These are phyloP conservation scores for Gadus chalcogrammus DNA, from an alignment of 2,113 vertebrate genomes.

Conservation along the genomic window DNA sequence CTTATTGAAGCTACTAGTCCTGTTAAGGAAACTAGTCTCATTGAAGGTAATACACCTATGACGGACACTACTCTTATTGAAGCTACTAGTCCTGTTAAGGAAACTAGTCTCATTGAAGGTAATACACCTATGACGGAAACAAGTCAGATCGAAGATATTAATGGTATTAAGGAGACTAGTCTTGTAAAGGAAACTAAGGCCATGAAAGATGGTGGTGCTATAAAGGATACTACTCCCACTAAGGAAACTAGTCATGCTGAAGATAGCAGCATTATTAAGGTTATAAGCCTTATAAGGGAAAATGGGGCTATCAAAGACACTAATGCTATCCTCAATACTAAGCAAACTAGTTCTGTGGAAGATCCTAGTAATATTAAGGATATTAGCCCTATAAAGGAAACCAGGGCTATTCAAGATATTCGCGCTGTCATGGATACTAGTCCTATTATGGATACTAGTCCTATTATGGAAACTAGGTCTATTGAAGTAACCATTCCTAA, in stretches of 20 bases:
- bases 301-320: too few species aligned
- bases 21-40: not conserved
- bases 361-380: too few species aligned
- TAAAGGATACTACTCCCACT: not conserved
- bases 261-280: not conserved
- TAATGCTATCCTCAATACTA: not conserved
- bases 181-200: slow-evolving; percentile 1
- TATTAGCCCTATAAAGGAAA: too few species aligned
- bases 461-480: not conserved
- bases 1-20: not conserved
- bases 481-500: too few species aligned
- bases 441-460: too few species aligned
- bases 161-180: not conserved
- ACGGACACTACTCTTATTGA: not conserved
- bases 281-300: too few species aligned
- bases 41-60: too few species aligned
- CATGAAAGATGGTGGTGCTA: not conserved
- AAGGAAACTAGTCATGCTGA: slow-evolving; percentile 1
- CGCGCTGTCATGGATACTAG: not conserved
- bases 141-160: too few species aligned
- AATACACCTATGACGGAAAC: too few species aligned
- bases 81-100: not conserved
- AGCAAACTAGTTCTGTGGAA: slow-evolving; percentile 7
- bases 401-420: slow-evolving; percentile 1
- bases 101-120: not conserved